Evolutionary conservation across 2,888 invertebrate genomes (phyloP), one percentile per base, ranked within the genome.

Genomic region (Galerucella pusilla): DNA sequence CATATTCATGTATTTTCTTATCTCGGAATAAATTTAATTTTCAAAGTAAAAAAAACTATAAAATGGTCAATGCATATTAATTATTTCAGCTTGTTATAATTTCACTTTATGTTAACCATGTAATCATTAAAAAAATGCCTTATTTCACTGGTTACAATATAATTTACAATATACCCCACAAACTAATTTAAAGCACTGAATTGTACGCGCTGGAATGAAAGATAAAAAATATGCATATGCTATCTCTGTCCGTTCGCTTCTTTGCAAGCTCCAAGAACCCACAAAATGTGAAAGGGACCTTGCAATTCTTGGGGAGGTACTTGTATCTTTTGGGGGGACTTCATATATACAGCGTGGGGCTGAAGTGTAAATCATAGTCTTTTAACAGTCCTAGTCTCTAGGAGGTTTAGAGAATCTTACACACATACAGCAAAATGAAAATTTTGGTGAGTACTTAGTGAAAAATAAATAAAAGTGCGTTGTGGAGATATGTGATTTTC

Each of bases 311-410:
- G 68, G 64, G 74, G 69, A 75, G 75, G 71, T 61, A 60, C 61
- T 10, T 57, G 16, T 68, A 66, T 66, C 68, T 69, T 79, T 81
- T 79, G 81, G 84, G 85, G 85, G 85, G 85, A 82, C 82, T 80
- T 82, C 85, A 85, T 86, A 86, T 83, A 86, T 83, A 81, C 82
- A 78, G 79, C 80, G 81, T 81, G 83, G 81, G 83, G 84, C 79
- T 77, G 77, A 54, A 69, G 75, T 76, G 73, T 78, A 74, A 73
- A 77, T 75, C 79, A 82, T 82, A 85, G 84, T 85, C 83, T 83
- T 83, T 83, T 83, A 84, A 85, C 87, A 87, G 86, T 87, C 87
- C 87, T 87, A 85, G 85, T 83, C 80, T 75, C 81, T 84, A 86
- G 86, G 86, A 86, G 87, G 87, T 87, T 85, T 82, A 81, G 80